These are phyloP conservation scores for Drosophila pruinosa DNA, from an alignment of 1,140 invertebrate species.

Conservation along the genomic window DNA sequence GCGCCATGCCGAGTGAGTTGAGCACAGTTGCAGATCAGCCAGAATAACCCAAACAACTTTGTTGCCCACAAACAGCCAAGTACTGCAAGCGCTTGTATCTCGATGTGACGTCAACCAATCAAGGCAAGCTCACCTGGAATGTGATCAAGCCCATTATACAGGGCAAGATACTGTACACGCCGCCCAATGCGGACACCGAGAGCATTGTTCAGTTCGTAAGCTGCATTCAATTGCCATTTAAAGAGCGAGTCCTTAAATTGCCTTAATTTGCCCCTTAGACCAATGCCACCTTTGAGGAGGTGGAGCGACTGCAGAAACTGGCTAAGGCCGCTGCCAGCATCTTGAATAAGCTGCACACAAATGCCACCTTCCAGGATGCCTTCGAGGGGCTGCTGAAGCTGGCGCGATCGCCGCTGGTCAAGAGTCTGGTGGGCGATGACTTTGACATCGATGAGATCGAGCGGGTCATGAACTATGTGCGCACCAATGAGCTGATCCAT, in stretches of 20 bases:
- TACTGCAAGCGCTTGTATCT: slow-evolving; percentile 86
- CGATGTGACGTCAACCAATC: slow-evolving; percentile 84
- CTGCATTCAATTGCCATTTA: too few relatives aligned
- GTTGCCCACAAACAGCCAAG: slow-evolving; percentile 84
- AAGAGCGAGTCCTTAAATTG: too few relatives aligned
- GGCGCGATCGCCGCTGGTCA: slow-evolving; percentile 76
- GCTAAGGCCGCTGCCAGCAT: slow-evolving; percentile 45
- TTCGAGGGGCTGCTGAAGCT: slow-evolving; percentile 71
- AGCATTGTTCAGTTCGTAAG: slow-evolving; percentile 84
- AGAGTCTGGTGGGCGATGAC: slow-evolving; percentile 66
- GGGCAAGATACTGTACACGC: slow-evolving; percentile 86
- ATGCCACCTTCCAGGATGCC: slow-evolving; percentile 60
- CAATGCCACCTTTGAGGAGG: slow-evolving; percentile 85
- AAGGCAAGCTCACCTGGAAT: slow-evolving; percentile 87
- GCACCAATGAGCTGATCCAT: slow-evolving; percentile 64
- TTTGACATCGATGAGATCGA: slow-evolving; percentile 72
- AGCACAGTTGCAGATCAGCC: too few relatives aligned
- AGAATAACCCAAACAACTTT: too few relatives aligned
- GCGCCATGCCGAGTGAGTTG: slow-evolving; percentile 86
- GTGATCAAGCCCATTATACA: slow-evolving; percentile 87
- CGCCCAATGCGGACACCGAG: slow-evolving; percentile 82
- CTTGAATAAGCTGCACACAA: slow-evolving; percentile 62
- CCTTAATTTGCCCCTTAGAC: slow-evolving; percentile 72
- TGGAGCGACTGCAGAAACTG: slow-evolving; percentile 83
- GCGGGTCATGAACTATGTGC: slow-evolving; percentile 50